Evolutionary conservation across 1,140 invertebrate genomes (phyloP).

Genomic region (Glossosoma conforme): DNA sequence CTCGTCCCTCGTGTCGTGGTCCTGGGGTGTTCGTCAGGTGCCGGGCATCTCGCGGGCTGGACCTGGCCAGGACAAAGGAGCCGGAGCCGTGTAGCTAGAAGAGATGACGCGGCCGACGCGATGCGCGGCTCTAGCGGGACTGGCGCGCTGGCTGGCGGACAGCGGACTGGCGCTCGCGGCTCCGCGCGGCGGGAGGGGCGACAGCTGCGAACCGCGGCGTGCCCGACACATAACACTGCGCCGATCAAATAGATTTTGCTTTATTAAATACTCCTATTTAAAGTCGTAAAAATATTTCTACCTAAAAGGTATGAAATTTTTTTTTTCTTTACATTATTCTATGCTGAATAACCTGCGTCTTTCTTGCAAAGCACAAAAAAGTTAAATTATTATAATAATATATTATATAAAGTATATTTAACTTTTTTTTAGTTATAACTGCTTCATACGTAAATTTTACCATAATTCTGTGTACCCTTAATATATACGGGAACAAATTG

Average conservation of each 20-base stretch:
- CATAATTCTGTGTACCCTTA: no score
- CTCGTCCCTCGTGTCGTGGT: not conserved
- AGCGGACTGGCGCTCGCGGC: slow-evolving; percentile 34
- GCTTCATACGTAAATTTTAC: no score
- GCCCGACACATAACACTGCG: slow-evolving; percentile 25
- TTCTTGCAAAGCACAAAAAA: no score
- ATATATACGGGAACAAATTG: no score
- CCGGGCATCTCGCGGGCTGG: not conserved
- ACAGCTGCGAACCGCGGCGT: slow-evolving; percentile 40
- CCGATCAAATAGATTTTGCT: slow-evolving; percentile 10
- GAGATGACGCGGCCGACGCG: slow-evolving; percentile 39
- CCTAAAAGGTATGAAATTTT: not conserved
- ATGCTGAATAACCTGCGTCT: not conserved
- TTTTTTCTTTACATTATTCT: not conserved
- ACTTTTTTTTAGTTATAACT: no score
- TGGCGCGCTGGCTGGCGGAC: slow-evolving; percentile 34
- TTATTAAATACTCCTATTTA: no score
- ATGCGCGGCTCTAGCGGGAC: slow-evolving; percentile 45
- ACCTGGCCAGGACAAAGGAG: slow-evolving; percentile 39
- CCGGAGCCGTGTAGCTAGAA: slow-evolving; percentile 42
- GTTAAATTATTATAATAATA: no score
- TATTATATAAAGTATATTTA: no score
- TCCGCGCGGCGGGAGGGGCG: slow-evolving; percentile 38
- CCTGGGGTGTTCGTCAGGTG: slow-evolving; percentile 9
- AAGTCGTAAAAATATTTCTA: slow-evolving; percentile 1